Conservation (phyloP, 1,140 invertebrate genomes). For the Drosophila seguyi region DNA sequence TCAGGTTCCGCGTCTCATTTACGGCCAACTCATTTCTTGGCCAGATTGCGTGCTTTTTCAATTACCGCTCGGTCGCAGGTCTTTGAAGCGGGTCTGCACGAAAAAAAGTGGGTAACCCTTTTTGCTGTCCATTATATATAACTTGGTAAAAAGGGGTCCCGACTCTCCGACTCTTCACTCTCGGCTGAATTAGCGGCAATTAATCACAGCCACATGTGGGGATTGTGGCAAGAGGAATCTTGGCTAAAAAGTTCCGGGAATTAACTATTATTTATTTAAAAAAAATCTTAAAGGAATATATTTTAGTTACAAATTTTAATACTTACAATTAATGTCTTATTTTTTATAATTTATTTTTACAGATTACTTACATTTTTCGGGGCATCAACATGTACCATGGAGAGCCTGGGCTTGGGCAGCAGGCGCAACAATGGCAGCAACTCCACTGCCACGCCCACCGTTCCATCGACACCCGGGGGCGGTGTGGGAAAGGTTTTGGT, state of each 20-base stretch:
- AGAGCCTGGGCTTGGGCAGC: conserved; percentile 79
- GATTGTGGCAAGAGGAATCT: conserved; percentile 24
- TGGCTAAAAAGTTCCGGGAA: conserved; percentile 32
- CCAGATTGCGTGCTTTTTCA: conserved; percentile 31
- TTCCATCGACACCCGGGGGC: conserved; percentile 33
- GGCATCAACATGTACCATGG: conserved; percentile 82
- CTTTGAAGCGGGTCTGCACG: conserved; percentile 25
- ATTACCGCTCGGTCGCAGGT: conserved; percentile 30
- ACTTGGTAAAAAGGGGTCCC: not conserved
- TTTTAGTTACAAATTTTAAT: too few relatives aligned
- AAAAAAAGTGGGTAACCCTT: conserved; percentile 5
- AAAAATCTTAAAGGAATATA: too few relatives aligned
- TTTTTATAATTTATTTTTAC: not conserved
- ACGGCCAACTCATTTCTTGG: conserved; percentile 19
- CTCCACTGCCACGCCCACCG: conserved; percentile 21
- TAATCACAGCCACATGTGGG: conserved; percentile 51
- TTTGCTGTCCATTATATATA: conserved; percentile 3
- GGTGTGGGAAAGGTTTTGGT: conserved; percentile 43
- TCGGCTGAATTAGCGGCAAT: conserved; percentile 40
- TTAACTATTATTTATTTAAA: not conserved
- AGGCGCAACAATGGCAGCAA: conserved; percentile 68
- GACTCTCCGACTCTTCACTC: conserved; percentile 31
- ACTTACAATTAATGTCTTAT: too few relatives aligned
- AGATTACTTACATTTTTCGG: conserved; percentile 1
- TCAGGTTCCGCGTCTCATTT: conserved; percentile 16